Percentiles rank a stretch among this genome's conserved stretches.
These are phyloP conservation scores for Poeciliopsis turrubarensis DNA, from an alignment of 2,113 vertebrate genomes.

Conservation along the genomic window DNA sequence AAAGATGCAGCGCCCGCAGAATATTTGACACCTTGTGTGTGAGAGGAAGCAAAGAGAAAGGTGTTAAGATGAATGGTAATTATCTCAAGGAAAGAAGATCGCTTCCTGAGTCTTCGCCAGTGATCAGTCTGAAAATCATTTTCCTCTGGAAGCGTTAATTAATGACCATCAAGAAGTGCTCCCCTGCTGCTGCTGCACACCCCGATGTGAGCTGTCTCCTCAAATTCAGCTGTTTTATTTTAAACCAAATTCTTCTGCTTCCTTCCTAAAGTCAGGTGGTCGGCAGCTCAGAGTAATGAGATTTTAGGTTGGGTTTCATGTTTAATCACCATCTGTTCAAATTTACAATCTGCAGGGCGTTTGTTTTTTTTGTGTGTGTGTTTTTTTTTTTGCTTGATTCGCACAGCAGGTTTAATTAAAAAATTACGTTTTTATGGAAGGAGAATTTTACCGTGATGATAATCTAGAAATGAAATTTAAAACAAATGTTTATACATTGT, in stretches of 20 bases:
- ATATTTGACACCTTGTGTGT: background rate
- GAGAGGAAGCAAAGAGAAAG: background rate
- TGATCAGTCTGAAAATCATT: background rate
- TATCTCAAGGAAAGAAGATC: background rate
- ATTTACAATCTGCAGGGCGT: background rate
- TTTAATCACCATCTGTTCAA: slow-evolving; percentile 1
- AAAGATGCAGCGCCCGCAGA: background rate
- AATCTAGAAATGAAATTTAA: background rate
- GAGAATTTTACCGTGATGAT: too few relatives aligned
- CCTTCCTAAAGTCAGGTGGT: background rate
- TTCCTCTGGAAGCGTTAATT: slow-evolving; percentile 12
- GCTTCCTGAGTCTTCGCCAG: slow-evolving; percentile 1
- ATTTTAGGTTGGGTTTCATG: background rate
- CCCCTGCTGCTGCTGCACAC: background rate
- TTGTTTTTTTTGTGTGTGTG: too few relatives aligned
- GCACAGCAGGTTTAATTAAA: background rate
- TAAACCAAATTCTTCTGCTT: background rate
- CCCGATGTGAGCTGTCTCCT: background rate
- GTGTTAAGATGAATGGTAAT: background rate
- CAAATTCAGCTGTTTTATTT: background rate
- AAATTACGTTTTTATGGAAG: background rate
- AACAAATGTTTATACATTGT: background rate
- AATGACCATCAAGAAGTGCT: background rate
- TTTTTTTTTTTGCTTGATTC: background rate
- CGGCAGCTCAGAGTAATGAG: background rate